Conservation (phyloP, 2,888 invertebrate genomes). For the Athalia cordata region DNA sequence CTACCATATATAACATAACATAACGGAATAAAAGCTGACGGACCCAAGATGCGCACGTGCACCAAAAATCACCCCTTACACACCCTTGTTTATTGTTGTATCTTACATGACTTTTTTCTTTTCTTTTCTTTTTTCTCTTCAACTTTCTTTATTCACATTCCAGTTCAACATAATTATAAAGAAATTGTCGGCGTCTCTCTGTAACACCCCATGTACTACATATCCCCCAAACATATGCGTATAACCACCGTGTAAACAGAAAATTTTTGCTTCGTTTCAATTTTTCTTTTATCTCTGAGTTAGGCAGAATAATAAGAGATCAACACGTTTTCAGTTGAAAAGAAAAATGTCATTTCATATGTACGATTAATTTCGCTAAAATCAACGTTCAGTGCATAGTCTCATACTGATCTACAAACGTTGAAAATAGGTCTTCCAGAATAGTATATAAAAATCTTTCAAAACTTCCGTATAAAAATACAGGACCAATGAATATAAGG, state of each 20-base stretch:
- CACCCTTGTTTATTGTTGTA: conserved; percentile 41
- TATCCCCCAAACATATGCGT: not conserved
- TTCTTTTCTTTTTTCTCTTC: too few relatives aligned
- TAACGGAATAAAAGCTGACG: conserved; percentile 3
- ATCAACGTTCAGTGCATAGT: conserved; percentile 1
- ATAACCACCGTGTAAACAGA: not conserved
- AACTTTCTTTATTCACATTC: conserved; percentile 18
- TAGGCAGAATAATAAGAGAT: conserved; percentile 3
- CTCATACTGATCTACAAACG: too few relatives aligned
- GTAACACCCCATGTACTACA: too few relatives aligned
- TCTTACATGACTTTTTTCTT: not conserved
- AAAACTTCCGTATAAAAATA: too few relatives aligned
- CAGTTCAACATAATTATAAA: not conserved
- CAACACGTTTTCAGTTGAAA: not conserved
- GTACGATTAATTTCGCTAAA: not conserved
- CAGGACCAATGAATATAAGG: too few relatives aligned
- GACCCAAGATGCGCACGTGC: conserved; percentile 14
- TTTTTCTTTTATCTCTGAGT: not conserved
- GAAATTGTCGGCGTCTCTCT: conserved; percentile 33
- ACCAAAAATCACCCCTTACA: conserved; percentile 4
- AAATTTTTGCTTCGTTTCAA: too few relatives aligned
- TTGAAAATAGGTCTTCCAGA: too few relatives aligned
- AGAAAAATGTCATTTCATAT: not conserved
- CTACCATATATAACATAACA: not conserved
- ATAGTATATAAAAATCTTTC: too few relatives aligned